Conservation (phyloP, 2,888 invertebrate species). For the Listrodromus nycthemerus region DNA sequence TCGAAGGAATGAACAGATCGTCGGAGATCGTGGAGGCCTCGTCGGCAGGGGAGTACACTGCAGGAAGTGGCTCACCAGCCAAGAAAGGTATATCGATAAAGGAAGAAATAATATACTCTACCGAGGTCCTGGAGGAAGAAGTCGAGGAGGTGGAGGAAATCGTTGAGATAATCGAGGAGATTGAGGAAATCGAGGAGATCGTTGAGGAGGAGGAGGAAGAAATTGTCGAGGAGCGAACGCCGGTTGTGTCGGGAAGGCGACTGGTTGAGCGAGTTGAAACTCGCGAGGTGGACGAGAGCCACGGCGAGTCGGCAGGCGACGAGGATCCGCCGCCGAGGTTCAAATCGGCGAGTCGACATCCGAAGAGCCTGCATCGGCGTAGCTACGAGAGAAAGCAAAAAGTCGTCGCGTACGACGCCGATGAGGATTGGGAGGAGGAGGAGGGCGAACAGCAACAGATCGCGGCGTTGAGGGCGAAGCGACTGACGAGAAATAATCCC, state of each 20-base stretch:
- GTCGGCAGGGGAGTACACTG: conserved; percentile 30
- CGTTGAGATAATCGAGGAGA: conserved; percentile 77
- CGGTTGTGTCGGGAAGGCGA: conserved; percentile 30
- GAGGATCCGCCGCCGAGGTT: conserved; percentile 13
- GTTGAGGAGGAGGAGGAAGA: conserved; percentile 66
- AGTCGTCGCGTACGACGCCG: conserved; percentile 78
- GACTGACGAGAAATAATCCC: conserved; percentile 24
- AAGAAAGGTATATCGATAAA: conserved; percentile 59
- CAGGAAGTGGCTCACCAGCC: conserved; percentile 35
- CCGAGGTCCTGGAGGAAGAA: conserved; percentile 67
- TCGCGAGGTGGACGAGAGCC: conserved; percentile 50
- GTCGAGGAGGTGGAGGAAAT: conserved; percentile 79
- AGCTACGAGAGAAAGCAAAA: conserved; percentile 68
- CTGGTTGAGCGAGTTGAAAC: conserved; percentile 16
- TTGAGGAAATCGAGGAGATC: conserved; percentile 80
- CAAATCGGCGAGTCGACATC: conserved; percentile 28
- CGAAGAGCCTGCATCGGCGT: conserved; percentile 41
- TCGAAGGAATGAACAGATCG: conserved; percentile 19
- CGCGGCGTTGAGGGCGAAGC: background rate
- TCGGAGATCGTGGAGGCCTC: background rate
- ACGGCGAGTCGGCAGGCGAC: conserved; percentile 35
- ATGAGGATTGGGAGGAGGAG: conserved; percentile 83
- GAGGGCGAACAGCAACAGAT: conserved; percentile 74
- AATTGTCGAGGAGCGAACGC: conserved; percentile 43
- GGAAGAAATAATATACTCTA: conserved; percentile 77